Percentiles rank a stretch among this genome's conserved stretches.
Conservation (phyloP, 2,113 vertebrate species). For the Paedocypris sp. region DNA sequence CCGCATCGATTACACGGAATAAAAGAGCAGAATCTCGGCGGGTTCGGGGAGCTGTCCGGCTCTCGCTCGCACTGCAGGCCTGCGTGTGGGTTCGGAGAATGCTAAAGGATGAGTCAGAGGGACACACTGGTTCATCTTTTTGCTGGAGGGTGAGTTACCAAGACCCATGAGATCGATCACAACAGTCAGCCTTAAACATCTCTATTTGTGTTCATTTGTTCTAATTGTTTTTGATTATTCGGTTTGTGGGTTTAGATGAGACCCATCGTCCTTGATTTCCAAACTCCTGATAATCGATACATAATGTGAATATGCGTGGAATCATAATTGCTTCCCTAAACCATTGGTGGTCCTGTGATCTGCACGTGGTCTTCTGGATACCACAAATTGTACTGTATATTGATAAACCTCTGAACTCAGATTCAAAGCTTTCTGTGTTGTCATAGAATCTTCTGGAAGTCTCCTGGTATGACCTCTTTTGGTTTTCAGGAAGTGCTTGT, state of each 20-base stretch:
- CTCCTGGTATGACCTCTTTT: background rate
- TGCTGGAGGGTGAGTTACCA: conserved; percentile 79
- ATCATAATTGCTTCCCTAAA: too few relatives aligned
- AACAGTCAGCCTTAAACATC: background rate
- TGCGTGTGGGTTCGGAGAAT: conserved; percentile 55
- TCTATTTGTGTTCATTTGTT: background rate
- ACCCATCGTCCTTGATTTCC: too few relatives aligned
- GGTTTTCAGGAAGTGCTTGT: background rate
- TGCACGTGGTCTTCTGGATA: too few relatives aligned
- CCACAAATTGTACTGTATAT: too few relatives aligned
- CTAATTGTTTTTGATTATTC: background rate
- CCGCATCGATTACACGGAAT: background rate
- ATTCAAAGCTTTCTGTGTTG: too few relatives aligned
- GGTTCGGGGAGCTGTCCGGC: background rate
- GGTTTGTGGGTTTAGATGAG: background rate
- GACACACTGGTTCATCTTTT: conserved; percentile 92
- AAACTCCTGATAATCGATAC: too few relatives aligned
- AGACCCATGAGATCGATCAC: background rate
- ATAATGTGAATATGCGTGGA: too few relatives aligned
- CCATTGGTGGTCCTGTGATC: too few relatives aligned
- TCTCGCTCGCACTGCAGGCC: conserved; percentile 32
- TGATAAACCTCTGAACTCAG: background rate
- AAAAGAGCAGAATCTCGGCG: background rate
- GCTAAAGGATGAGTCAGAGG: conserved; percentile 87
- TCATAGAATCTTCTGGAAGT: background rate